phyloP scores from a whole-genome alignment of 2,797 vertebrate species.

The Miopithecus talapoin region DNA sequence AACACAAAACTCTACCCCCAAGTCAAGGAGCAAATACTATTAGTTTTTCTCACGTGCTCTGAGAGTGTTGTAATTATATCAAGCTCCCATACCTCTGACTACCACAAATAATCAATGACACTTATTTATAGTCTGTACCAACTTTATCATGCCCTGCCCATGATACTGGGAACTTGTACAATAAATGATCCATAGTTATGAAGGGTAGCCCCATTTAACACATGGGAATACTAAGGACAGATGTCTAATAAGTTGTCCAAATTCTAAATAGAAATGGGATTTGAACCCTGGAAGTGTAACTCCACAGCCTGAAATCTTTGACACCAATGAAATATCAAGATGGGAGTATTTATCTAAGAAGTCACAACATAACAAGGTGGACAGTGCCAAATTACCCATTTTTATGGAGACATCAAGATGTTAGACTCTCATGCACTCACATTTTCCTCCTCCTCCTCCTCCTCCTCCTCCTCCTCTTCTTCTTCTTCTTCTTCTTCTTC shows the following conservation, averaged over 20 bases:
- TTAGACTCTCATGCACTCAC: not conserved
- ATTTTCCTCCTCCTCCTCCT: not conserved
- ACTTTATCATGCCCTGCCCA: too few species aligned
- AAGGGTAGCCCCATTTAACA: too few species aligned
- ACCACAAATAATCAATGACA: not conserved
- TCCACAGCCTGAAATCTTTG: not conserved
- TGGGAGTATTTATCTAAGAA: not conserved
- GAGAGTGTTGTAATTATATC: not conserved
- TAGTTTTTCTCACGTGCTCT: not conserved
- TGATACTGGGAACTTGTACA: too few species aligned
- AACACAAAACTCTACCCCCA: not conserved
- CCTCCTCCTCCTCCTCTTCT: rapidly evolving
- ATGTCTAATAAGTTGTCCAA: not conserved
- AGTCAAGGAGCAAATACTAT: not conserved
- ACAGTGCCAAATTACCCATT: not conserved
- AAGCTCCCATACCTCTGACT: not conserved
- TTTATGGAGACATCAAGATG: not conserved
- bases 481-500: too few species aligned
- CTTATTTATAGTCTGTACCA: not conserved
- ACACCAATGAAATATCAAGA: not conserved
- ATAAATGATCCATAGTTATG: too few species aligned
- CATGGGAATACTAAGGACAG: too few species aligned
- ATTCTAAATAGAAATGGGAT: not conserved
- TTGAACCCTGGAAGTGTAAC: not conserved
- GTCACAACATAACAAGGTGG: not conserved